A percentile compares a stretch with the other conserved stretches of the same genome.
Conservation (phyloP, 2,888 invertebrate genomes). For the Hydrotaea diabolus region DNA sequence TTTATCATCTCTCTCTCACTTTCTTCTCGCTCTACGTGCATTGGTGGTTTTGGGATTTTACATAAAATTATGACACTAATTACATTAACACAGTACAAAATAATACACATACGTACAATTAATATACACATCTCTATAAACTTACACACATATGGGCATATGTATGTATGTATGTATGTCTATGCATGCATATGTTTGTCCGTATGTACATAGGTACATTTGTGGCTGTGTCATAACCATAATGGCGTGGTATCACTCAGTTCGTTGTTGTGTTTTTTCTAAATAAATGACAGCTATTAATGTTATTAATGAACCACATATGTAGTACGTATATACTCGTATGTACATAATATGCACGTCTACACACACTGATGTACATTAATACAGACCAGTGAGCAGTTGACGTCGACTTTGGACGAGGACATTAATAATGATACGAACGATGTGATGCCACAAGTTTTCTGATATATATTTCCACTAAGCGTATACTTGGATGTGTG, state of each 20-base stretch:
- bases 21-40: background rate
- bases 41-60: background rate
- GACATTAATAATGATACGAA: slow-evolving; percentile 8
- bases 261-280: slow-evolving; percentile 69
- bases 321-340: background rate
- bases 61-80: slow-evolving; percentile 34
- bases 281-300: slow-evolving; percentile 71
- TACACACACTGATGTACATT: background rate
- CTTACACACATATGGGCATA: background rate
- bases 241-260: background rate
- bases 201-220: background rate
- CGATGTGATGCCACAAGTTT: background rate
- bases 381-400: background rate
- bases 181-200: background rate
- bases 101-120: background rate
- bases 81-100: slow-evolving; percentile 19
- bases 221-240: background rate
- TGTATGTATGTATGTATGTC: background rate
- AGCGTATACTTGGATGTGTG: background rate
- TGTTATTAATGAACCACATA: slow-evolving; percentile 31
- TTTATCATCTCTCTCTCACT: background rate
- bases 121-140: background rate
- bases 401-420: background rate
- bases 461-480: background rate
- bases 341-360: background rate